Percentiles rank a stretch among this genome's conserved stretches.
phyloP scores from a whole-genome alignment of 2,888 invertebrate genomes.

The Clostera curtula region DNA sequence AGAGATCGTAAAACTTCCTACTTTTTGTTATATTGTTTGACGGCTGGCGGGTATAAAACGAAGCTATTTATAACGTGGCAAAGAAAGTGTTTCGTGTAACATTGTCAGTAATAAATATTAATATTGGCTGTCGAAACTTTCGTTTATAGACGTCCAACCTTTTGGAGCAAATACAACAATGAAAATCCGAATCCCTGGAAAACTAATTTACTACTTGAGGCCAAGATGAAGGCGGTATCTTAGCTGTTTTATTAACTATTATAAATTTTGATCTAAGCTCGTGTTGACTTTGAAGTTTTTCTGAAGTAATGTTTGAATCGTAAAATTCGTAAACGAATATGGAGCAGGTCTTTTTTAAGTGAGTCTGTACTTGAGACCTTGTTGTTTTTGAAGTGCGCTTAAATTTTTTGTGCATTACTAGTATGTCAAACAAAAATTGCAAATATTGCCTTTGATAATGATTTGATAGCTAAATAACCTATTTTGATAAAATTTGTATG shows the following conservation, averaged over 20 bases:
- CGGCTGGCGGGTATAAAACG: constrained; percentile 59
- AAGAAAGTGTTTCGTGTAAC: constrained; percentile 53
- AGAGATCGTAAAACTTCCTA: constrained; percentile 37
- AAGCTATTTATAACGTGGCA: constrained; percentile 59
- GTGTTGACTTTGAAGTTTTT: too few species aligned
- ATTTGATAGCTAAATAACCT: too few species aligned
- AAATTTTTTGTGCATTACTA: too few species aligned
- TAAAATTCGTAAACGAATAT: too few species aligned
- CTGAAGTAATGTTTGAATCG: too few species aligned
- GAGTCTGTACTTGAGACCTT: too few species aligned
- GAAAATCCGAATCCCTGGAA: constrained; percentile 25
- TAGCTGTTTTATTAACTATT: constrained; percentile 12
- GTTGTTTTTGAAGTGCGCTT: too few species aligned
- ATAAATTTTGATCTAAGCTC: too few species aligned
- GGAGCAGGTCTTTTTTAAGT: too few species aligned
- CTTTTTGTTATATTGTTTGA: constrained; percentile 55
- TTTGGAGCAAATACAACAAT: constrained; percentile 39
- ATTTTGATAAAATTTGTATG: too few species aligned
- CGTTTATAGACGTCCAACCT: constrained; percentile 43
- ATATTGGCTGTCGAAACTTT: constrained; percentile 52
- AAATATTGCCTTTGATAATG: too few species aligned
- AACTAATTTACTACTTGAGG: constrained; percentile 37
- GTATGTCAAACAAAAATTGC: too few species aligned
- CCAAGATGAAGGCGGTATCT: constrained; percentile 19
- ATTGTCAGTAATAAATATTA: constrained; percentile 63